These are phyloP conservation scores for Argentina silus DNA, from an alignment of 2,797 vertebrate species.

Conservation along the genomic window DNA sequence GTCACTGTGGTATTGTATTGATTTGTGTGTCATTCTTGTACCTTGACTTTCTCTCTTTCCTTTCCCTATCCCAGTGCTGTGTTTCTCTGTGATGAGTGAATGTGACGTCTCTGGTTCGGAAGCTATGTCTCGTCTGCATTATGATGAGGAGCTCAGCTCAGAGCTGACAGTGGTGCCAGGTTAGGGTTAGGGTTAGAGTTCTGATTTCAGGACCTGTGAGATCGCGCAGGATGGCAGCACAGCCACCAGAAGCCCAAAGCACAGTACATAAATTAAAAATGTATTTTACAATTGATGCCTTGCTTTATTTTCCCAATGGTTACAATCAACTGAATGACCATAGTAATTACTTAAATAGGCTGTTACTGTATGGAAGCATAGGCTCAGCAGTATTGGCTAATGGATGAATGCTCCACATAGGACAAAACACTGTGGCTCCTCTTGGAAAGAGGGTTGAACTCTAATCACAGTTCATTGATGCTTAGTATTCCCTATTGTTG, in stretches of 20 bases:
- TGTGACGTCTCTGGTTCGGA: conserved; percentile 44
- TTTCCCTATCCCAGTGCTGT: conserved; percentile 37
- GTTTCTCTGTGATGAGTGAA: conserved; percentile 48
- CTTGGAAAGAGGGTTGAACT: conserved; percentile 6
- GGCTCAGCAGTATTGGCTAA: conserved; percentile 16
- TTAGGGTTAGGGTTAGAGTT: no score
- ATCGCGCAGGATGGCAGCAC: neutral
- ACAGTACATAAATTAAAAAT: no score
- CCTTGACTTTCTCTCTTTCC: conserved; percentile 47
- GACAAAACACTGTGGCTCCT: conserved; percentile 12
- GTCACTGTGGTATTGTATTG: conserved; percentile 50
- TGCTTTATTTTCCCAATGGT: neutral
- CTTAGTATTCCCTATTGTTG: conserved; percentile 22
- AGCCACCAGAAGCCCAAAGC: no score
- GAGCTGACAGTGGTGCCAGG: conserved; percentile 24
- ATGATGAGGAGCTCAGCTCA: conserved; percentile 42
- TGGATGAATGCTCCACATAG: conserved; percentile 8
- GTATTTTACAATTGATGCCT: no score
- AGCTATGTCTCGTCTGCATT: no score
- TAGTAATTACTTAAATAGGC: conserved; percentile 13
- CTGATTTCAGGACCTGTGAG: neutral
- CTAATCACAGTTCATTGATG: conserved; percentile 32
- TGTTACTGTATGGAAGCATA: neutral
- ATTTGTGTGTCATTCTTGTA: conserved; percentile 51
- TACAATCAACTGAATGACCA: conserved; percentile 39